Evolutionary conservation across 1,140 invertebrate genomes (phyloP), one percentile per base, ranked within the genome.

Genomic region (Copidosoma floridanum): DNA sequence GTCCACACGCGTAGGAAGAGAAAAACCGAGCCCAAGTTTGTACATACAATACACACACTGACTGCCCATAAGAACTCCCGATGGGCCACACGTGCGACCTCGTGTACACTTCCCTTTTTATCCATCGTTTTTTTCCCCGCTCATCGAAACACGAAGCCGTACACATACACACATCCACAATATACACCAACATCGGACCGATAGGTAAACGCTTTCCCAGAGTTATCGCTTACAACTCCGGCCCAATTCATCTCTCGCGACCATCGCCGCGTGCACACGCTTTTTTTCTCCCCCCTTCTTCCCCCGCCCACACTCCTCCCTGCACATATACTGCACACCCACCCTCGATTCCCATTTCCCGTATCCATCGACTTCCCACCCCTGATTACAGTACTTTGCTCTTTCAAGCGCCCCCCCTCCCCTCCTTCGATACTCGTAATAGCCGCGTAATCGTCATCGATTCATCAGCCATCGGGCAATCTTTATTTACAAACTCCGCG

Each of bases 191-290:
- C n/a, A n/a, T n/a, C n/a, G n/a, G n/a, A 44, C 2, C 52, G 51
- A 40, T 61, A 61, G 58, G 58, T 61, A 61, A 61, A 61, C 52
- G 58, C 37, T 61, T 61, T 61, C 58, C 58, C 58, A 61, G 51
- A 61, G 58, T 61, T 61, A 61, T 61, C 58, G 58, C 52, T 61
- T 61, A 61, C 58, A 61, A 55, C 44, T 61, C 50, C n/a, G 52
- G 43, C 52, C 58, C 58, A 55, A 55, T 61, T 55, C 44, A 61
- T 60, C 51, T 60, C n/a, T n/a, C n/a, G n/a, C n/a, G n/a, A n/a
- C n/a, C n/a, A n/a, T n/a, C 47, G 44, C 55, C 35, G 27, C 32
- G 3, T 10, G 51, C 21, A n/a, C 40, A 23, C 37, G 3, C 29
- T 32, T 29, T 38, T 32, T 53, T 35, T 53, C 37, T 44, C 27